These are phyloP conservation scores for Harpagifer antarcticus DNA, from an alignment of 2,797 vertebrate species.

Conservation along the genomic window DNA sequence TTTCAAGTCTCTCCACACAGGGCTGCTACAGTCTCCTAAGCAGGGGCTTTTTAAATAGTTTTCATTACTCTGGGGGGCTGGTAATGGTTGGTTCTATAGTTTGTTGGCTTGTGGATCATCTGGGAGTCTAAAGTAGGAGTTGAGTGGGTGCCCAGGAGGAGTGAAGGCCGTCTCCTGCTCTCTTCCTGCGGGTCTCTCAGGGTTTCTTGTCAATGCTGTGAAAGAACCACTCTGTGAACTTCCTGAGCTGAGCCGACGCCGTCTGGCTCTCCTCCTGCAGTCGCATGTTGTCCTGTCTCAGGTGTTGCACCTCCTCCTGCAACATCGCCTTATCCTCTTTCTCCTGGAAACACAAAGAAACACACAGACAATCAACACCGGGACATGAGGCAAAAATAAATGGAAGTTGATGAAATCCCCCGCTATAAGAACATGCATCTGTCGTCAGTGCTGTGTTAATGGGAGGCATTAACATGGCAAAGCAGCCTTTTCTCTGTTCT, in stretches of 20 bases:
- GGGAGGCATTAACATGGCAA: constrained; percentile 64
- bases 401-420: constrained; percentile 56
- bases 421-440: constrained; percentile 60
- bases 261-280: constrained; percentile 97
- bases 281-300: constrained; percentile 96
- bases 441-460: constrained; percentile 58
- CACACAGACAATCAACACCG: constrained; percentile 26
- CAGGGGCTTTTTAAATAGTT: constrained; percentile 29
- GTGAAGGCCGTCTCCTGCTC: constrained; percentile 42
- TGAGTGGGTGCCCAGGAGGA: constrained; percentile 50
- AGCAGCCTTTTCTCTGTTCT: constrained; percentile 52
- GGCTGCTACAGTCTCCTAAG: constrained; percentile 56
- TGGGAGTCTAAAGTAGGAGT: constrained; percentile 58
- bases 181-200: constrained; percentile 57
- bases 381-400: constrained; percentile 51
- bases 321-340: constrained; percentile 97
- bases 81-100: constrained; percentile 52
- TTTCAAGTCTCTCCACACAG: constrained; percentile 51
- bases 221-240: constrained; percentile 99
- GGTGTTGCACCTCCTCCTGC: constrained; percentile 95
- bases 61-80: constrained; percentile 53
- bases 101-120: constrained; percentile 52
- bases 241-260: constrained; percentile 94
- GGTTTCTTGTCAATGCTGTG: constrained; percentile 95
- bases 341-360: constrained; percentile 84